Base-by-base conservation (phyloP, 2,888 invertebrate genomes). In the Amblyjoppa fuscipennis region DNA sequence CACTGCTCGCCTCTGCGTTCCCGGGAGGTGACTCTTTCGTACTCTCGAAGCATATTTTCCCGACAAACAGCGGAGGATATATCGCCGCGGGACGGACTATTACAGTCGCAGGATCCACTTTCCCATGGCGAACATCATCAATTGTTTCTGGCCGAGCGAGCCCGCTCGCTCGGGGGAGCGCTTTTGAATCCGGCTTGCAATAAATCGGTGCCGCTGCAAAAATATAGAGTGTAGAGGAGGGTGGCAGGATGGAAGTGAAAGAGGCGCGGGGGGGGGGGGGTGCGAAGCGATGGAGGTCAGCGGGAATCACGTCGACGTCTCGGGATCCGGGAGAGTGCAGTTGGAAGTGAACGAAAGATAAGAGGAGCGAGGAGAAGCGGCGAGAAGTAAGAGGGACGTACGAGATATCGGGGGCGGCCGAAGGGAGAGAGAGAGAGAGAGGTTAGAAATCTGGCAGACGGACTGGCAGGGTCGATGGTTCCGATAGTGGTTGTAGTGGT, bases 121-220 rank as follows among this genome's bases (percentile, higher is more conserved):
- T 76, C 81, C 81, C 79, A 45, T 45, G 53, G 53, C 4, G 59
- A 81, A 82, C 81, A 86, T 82, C 78, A 86, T 76, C 83, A 83
- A 84, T 86, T 84, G 81, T 84, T 84, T 86, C 82, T 76, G 82
- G 81, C 82, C 82, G 82, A 83, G 83, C 69, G 78, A 78, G 59
- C 41, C 78, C 49, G 73, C 38, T 84, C 61, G 56, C 34, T 77
- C 75, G 70, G 69, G 59, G 69, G 68, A 80, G 70, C 78, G 81
- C 79, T 81, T 84, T 84, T 76, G 86, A 84, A 81, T 86, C 82
- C 79, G 45, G 28, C 4, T 59, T 71, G 75, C 82, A 84, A 86
- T 86, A 86, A 86, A 86, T 86, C 82, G 82, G 68, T 79, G 34
- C 20, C 68, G 79, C 77, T 25, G 71, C 73, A 53, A 75, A 74